Base-by-base conservation (phyloP, 2,888 invertebrate genomes). In the Gisinianus flammeolus region DNA sequence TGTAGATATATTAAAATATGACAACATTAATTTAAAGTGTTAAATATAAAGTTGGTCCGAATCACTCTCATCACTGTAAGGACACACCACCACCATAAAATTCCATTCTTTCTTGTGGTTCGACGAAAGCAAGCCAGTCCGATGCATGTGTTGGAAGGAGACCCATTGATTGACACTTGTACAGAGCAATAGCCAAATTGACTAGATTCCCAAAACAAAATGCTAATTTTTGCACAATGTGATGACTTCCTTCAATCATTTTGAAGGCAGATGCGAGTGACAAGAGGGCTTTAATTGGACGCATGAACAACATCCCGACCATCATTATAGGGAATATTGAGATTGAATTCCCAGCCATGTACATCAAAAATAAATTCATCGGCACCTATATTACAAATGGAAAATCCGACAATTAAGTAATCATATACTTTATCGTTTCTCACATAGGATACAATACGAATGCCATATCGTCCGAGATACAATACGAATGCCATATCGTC, bases 321-420 rank as follows among this genome's bases (percentile, higher is more conserved):
- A 99, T 99, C 99, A 99, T 99, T 69, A 99, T 99, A 0, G 99
- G 99, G 86, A 99, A 98, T 85, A 99, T 98, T 0, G 98, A 98
- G 85, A 99, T 98, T 0, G 98, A 97, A 87, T 96, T 98, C 24
- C 98, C 98, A 75, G 98, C 97, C 99, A 99, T 99, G 88, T 98
- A 99, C 97, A 99, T 98, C 79, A 99, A 96, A 87, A 99, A 97
- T 81, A 99, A 89, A 88, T 99, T 99, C 99, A 99, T 99, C 0
- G 98, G 98, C 16, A 91, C 88, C 88, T 91, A 81, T n/a, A n/a
- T n/a, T n/a, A n/a, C n/a, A n/a, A n/a, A n/a, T n/a, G n/a, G n/a
- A n/a, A n/a, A n/a, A n/a, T n/a, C n/a, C n/a, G n/a, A n/a, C n/a
- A n/a, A n/a, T n/a, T n/a, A n/a, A n/a, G n/a, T n/a, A n/a, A n/a